phyloP scores from a whole-genome alignment of 2,888 invertebrate genomes.

The Melanargia galathea region DNA sequence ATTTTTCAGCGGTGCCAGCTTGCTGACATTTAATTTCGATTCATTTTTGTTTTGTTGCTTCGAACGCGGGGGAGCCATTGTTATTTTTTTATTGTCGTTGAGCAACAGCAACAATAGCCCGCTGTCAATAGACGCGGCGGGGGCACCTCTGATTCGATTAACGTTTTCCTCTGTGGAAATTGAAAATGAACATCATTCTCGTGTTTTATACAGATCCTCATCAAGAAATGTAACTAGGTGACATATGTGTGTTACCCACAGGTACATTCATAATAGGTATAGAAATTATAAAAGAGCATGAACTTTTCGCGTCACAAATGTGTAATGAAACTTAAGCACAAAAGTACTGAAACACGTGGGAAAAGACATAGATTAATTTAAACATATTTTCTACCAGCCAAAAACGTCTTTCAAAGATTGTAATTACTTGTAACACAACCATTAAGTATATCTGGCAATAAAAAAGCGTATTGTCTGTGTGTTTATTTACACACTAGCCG shows the following conservation, averaged over 20 bases:
- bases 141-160: constrained; percentile 48
- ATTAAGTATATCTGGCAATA: no score
- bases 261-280: no score
- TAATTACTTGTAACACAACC: no score
- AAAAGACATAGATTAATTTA: no score
- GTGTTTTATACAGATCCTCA: background rate
- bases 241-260: background rate
- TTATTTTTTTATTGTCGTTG: constrained; percentile 46
- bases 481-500: no score
- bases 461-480: no score
- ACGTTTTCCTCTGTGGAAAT: constrained; percentile 38
- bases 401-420: no score
- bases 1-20: constrained; percentile 54
- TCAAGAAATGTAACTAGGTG: background rate
- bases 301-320: no score
- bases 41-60: constrained; percentile 56
- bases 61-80: constrained; percentile 48
- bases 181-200: constrained; percentile 5
- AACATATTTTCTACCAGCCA: no score
- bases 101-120: constrained; percentile 51
- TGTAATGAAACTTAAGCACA: no score
- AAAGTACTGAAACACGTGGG: no score
- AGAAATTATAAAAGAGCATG: no score
- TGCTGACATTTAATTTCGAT: constrained; percentile 65
- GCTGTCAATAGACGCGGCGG: constrained; percentile 46